Evolutionary conservation across 2,888 invertebrate species (phyloP).

Genomic region (Apocheima hispidaria): DNA sequence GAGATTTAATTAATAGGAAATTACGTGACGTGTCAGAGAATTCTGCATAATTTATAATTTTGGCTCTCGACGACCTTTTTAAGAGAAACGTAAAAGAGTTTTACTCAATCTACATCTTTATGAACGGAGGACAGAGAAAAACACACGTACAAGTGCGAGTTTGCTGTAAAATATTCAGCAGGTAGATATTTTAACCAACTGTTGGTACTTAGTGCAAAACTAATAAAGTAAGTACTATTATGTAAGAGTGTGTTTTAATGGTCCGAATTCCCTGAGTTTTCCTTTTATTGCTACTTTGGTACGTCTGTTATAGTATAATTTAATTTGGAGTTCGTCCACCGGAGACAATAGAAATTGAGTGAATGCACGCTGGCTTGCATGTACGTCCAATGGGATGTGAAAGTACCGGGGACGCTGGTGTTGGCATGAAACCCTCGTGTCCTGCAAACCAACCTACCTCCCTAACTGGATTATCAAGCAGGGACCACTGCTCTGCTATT

Average conservation of each 20-base stretch:
- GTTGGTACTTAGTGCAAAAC: constrained; percentile 16
- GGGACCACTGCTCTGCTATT: constrained; percentile 28
- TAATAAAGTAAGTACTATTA: constrained; percentile 37
- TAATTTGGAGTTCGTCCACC: constrained; percentile 35
- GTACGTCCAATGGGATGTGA: constrained; percentile 57
- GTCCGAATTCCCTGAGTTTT: constrained; percentile 27
- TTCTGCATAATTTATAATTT: constrained; percentile 47
- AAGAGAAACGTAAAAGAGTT: constrained; percentile 22
- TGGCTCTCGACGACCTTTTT: constrained; percentile 29
- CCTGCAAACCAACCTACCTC: constrained; percentile 64
- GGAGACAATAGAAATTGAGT: constrained; percentile 36
- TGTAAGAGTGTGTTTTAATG: constrained; percentile 37
- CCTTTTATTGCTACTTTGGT: constrained; percentile 38
- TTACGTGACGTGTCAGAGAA: constrained; percentile 56
- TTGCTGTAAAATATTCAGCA: background rate
- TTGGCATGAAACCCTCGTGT: constrained; percentile 64
- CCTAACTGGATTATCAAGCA: constrained; percentile 66
- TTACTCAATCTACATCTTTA: constrained; percentile 1
- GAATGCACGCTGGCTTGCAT: constrained; percentile 39
- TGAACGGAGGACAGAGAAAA: background rate
- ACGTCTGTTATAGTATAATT: constrained; percentile 36
- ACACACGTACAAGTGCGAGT: background rate
- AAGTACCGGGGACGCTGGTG: constrained; percentile 56
- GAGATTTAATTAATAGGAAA: constrained; percentile 67
- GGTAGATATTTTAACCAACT: background rate